phyloP scores from a whole-genome alignment of 2,888 invertebrate species.

The Tetanocera ferruginea region DNA sequence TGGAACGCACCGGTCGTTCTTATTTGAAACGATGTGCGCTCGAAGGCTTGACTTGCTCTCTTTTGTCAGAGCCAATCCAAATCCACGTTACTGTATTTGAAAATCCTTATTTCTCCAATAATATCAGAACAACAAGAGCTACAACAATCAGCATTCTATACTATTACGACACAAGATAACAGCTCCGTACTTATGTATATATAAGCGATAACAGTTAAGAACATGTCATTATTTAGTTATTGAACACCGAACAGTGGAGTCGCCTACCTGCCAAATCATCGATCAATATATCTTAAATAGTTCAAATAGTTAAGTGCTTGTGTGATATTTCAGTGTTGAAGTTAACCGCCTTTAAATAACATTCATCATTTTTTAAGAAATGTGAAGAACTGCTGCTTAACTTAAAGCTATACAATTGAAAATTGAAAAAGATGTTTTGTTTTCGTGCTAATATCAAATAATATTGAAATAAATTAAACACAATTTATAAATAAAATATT shows the following conservation, averaged over 20 bases:
- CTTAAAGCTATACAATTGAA: not conserved
- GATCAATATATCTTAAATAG: not conserved
- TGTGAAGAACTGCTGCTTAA: no score
- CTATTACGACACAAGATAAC: slow-evolving; percentile 24
- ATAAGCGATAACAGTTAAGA: slow-evolving; percentile 50
- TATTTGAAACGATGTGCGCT: not conserved
- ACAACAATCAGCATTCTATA: not conserved
- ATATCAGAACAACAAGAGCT: not conserved
- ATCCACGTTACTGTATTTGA: slow-evolving; percentile 11
- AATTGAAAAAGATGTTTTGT: not conserved
- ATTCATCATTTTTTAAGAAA: no score
- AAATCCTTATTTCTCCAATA: not conserved
- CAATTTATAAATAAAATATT: no score
- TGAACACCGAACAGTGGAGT: slow-evolving; percentile 44
- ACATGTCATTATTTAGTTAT: slow-evolving; percentile 51
- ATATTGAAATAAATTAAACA: no score
- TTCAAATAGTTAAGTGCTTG: not conserved
- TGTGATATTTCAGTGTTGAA: no score
- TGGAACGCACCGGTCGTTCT: not conserved
- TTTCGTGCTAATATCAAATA: no score
- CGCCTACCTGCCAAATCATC: not conserved
- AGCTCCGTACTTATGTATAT: slow-evolving; percentile 35
- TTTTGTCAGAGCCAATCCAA: slow-evolving; percentile 2
- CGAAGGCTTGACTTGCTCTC: not conserved
- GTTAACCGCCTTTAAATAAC: no score